Evolutionary conservation across 2,888 invertebrate genomes (phyloP).

Genomic region (Girardia tigrina): DNA sequence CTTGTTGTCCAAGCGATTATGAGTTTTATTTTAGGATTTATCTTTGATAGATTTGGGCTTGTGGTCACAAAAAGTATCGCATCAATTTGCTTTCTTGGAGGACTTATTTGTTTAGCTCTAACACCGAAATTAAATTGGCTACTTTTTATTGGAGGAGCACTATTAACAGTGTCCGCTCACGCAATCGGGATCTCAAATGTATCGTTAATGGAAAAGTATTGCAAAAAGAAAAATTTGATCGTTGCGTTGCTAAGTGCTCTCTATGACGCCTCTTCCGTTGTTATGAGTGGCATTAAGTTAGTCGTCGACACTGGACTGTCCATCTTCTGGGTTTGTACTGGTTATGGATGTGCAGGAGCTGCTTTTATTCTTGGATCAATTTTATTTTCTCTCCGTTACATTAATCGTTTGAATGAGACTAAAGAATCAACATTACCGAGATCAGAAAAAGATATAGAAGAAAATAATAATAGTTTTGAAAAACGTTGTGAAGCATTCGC

Average conservation of each 20-base stretch:
- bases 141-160: not conserved
- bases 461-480: no score
- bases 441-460: no score
- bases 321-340: not conserved
- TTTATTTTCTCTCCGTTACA: no score
- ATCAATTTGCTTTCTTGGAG: not conserved
- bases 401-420: no score
- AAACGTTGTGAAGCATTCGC: no score
- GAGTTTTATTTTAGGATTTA: not conserved
- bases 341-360: not conserved
- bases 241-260: not conserved
- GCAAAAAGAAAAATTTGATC: not conserved
- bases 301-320: not conserved
- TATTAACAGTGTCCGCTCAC: constrained; percentile 3
- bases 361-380: not conserved
- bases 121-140: not conserved
- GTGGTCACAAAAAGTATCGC: not conserved
- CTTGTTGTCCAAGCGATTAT: not conserved
- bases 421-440: no score
- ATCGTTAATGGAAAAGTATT: not conserved
- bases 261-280: not conserved
- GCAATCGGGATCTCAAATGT: not conserved
- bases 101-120: not conserved
- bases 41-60: not conserved
- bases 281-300: not conserved